Percentiles rank a stretch among this genome's conserved stretches.
phyloP scores from a whole-genome alignment of 1,140 invertebrate species.

The Orchestia grillus region DNA sequence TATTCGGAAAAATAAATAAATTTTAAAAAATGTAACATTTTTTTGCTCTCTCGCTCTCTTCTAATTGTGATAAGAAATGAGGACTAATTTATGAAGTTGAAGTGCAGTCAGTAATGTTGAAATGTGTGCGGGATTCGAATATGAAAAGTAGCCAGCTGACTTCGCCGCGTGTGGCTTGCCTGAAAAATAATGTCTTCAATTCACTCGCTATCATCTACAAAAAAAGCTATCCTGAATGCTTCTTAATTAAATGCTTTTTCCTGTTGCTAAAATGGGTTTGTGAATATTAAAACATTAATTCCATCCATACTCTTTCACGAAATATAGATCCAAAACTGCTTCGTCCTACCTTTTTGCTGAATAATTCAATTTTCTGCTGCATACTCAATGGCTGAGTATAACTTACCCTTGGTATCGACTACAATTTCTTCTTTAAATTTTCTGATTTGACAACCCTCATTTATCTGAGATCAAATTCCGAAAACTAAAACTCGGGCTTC shows the following conservation, averaged over 20 bases:
- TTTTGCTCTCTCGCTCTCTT: neutral
- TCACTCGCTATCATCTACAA: neutral
- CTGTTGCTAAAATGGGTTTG: neutral
- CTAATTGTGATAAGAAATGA: neutral
- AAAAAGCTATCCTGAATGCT: neutral
- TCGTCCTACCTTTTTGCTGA: neutral
- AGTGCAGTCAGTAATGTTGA: neutral
- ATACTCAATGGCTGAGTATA: neutral
- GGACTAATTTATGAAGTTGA: neutral
- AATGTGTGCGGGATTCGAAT: neutral
- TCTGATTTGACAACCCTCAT: constrained; percentile 10
- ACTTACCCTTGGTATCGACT: neutral
- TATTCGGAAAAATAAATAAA: neutral
- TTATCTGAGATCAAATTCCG: neutral
- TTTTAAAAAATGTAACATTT: neutral
- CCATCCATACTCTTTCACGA: neutral
- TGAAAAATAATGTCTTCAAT: neutral
- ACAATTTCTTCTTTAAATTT: neutral
- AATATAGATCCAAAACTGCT: neutral
- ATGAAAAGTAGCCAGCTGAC: neutral
- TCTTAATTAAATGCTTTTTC: neutral
- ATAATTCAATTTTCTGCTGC: neutral
- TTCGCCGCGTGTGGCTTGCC: neutral
- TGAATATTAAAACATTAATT: neutral
- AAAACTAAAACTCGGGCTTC: constrained; percentile 12